Percentiles rank a stretch among this genome's conserved stretches.
Conservation (phyloP, 92 coral and sea anemone genomes). For the Diadumene lineata region DNA sequence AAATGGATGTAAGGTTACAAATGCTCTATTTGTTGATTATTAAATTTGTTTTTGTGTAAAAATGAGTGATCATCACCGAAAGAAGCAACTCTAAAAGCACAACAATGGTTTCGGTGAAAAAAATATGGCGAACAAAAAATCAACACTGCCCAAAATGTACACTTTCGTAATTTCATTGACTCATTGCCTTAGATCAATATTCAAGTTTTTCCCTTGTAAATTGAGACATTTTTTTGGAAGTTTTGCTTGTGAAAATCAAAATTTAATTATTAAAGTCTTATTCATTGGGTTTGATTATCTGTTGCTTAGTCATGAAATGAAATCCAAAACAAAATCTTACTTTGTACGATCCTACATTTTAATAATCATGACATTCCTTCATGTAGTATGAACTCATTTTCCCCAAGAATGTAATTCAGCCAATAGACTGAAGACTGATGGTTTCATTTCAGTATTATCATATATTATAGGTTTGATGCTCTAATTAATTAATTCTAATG, state of each 20-base stretch:
- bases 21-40: neutral
- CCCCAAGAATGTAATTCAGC: neutral
- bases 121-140: neutral
- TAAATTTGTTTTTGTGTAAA: neutral
- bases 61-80: constrained; percentile 1
- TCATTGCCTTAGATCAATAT: neutral
- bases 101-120: neutral
- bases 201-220: neutral
- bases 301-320: neutral
- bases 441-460: neutral
- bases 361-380: no score
- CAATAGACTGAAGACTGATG: neutral
- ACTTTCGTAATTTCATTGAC: no score
- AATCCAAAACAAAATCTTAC: neutral
- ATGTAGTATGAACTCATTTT: neutral
- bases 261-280: neutral
- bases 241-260: constrained; percentile 9
- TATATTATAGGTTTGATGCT: neutral
- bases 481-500: neutral
- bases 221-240: neutral
- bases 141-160: neutral
- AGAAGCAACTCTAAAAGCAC: neutral
- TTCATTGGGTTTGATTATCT: neutral
- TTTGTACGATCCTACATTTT: no score
- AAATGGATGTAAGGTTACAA: neutral